Evolutionary conservation across 1,140 invertebrate species (phyloP), one percentile per base, ranked within the genome.

Genomic region (Hyles vespertilio): DNA sequence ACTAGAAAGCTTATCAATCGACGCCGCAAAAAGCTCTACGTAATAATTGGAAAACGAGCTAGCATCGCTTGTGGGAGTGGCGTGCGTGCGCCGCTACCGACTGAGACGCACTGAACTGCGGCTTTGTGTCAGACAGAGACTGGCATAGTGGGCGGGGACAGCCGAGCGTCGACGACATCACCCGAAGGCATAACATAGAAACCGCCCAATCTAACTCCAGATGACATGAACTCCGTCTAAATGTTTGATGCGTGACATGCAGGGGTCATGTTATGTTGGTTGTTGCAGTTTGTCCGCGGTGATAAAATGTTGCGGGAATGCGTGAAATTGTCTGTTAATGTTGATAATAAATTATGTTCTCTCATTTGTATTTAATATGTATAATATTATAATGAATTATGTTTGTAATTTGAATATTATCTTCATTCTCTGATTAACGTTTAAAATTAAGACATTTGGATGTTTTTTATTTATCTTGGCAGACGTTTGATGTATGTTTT

Each of bases 41-140:
- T 61, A 70, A 67, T 84, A 81, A 85, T 87, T 82, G 81, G 83
- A 86, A 85, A 84, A 81, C 74, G 70, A 65, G 69, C 73, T 74
- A 77, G 72, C 73, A 68, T 58, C 64, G 68, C 59, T 59, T 63
- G 75, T 84, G 77, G 81, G 84, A 68, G 81, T 81, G 78, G 80
- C 77, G 69, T 66, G 51, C 61, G 58, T 48, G 66, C 61, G 52
- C 59, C 32, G 59, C 61, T 58, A 58, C 32, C 22, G 63, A 51
- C 32, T 49, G 81, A 78, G 74, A 85, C 63, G 64, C 67, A 74
- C 65, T 69, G 63, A 70, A 56, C 43, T 48, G 58, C 51, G 34
- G 54, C 58, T 52, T 43, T 8, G 46, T 44, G 59, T 11, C 73
- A 57, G 65, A 79, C 32, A 49, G 64, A 56, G 82, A 83, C 45